Base-by-base conservation (phyloP, 2,888 invertebrate species). In the Clostera curtula region DNA sequence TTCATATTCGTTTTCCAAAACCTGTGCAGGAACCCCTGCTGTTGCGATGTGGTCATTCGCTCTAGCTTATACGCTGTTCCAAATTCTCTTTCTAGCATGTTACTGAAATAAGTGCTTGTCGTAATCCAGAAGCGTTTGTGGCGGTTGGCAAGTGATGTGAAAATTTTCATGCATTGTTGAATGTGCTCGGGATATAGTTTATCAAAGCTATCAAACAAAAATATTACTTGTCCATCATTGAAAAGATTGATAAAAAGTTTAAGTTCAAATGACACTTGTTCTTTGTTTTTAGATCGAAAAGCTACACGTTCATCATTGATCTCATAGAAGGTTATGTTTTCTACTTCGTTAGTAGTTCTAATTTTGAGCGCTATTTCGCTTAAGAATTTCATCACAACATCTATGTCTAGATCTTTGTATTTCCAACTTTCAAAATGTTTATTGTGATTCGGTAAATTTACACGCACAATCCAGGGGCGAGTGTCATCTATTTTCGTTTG, bases 141-240 rank as follows among this genome's bases (percentile, higher is more conserved):
- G 3, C 40, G 39, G 12, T 21, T n/a, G 30, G 51, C 31, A 5
- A 62, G 40, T 5, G 31, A 26, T 22, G 36, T 50, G 9, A 62
- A 33, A 25, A 60, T 28, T 29, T 34, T 27, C 3, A 56, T 33
- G 0, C 51, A 53, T 37, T 61, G 55, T 13, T 39, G 44, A 18
- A 52, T 55, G 19, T 53, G 51, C 27, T 48, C 43, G 1, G 56
- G 53, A 26, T 45, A 53, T 19, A 59, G 45, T 36, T 43, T 49
- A 18, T 59, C 55, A 27, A 55, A 63, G 6, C 56, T 57, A 24
- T 63, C 56, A 32, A 63, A 56, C 12, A 63, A 27, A 15, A 62
- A 49, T 35, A 57, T 41, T 2, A 56, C 24, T 14, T 54, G 40
- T 3, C 43, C 42, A 7, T 30, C 29, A 25, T 60, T 59, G 13